These are phyloP conservation scores for Noctua janthina DNA, from an alignment of 2,888 invertebrate genomes.

Conservation along the genomic window DNA sequence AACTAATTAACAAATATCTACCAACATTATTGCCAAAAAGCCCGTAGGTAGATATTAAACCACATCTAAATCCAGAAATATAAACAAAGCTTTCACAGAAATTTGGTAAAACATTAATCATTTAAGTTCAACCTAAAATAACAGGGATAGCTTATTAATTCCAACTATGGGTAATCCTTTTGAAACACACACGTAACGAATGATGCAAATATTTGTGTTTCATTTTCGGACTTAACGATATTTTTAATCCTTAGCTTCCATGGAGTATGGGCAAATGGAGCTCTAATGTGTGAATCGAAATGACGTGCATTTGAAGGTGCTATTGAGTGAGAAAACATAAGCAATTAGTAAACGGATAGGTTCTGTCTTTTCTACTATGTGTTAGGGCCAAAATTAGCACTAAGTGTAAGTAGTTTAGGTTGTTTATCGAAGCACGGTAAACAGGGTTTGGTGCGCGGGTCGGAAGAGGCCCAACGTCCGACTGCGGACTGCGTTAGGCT, in stretches of 20 bases:
- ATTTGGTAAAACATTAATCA: conserved; percentile 34
- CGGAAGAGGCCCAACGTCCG: neutral
- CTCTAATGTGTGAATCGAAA: neutral
- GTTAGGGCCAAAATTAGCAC: neutral
- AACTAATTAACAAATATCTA: neutral
- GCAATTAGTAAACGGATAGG: neutral
- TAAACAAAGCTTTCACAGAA: conserved; percentile 23
- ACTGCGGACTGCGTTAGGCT: neutral
- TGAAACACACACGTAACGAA: conserved; percentile 67
- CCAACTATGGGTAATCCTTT: conserved; percentile 74
- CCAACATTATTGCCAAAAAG: neutral
- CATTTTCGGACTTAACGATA: conserved; percentile 84
- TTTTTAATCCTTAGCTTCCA: conserved; percentile 80
- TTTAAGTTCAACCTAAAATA: conserved; percentile 64
- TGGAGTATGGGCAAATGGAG: conserved; percentile 36
- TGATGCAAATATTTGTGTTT: conserved; percentile 84
- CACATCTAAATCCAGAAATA: conserved; percentile 9
- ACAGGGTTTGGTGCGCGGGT: neutral
- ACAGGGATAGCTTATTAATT: conserved; percentile 68
- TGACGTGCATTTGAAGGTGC: too few relatives aligned
- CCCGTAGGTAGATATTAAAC: neutral
- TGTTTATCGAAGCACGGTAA: neutral
- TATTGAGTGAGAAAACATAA: neutral
- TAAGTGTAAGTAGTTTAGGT: neutral
- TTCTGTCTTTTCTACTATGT: neutral